Conservation (phyloP, 2,113 vertebrate genomes). For the Mobula hypostoma region DNA sequence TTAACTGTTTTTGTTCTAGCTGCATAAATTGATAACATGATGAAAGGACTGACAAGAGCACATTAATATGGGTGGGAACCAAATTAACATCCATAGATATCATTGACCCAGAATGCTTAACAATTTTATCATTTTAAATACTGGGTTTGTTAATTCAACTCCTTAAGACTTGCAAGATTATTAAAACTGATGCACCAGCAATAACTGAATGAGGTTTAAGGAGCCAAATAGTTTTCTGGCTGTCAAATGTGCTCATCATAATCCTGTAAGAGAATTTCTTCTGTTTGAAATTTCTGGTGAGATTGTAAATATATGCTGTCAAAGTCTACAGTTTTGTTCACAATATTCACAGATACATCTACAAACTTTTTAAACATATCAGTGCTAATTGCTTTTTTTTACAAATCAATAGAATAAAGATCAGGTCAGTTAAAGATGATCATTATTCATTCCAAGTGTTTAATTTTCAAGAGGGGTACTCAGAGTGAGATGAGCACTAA, state of each 20-base stretch:
- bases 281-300: not conserved
- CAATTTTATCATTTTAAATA: not conserved
- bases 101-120: not conserved
- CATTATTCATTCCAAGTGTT: not conserved
- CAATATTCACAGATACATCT: not conserved
- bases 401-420: not conserved
- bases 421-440: constrained; percentile 1
- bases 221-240: not conserved
- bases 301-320: not conserved
- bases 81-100: not conserved
- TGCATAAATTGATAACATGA: not conserved
- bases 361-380: not conserved
- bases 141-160: not conserved
- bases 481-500: not conserved
- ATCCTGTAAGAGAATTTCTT: not conserved
- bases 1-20: not conserved
- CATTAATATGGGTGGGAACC: not conserved
- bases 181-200: not conserved
- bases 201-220: not conserved
- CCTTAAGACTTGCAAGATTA: not conserved
- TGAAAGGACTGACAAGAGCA: not conserved
- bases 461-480: not conserved
- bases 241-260: not conserved
- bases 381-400: not conserved
- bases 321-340: not conserved